Evolutionary conservation across 2,797 vertebrate genomes (phyloP), one percentile per base, ranked within the genome.

Genomic region (Anas bahamensis): DNA sequence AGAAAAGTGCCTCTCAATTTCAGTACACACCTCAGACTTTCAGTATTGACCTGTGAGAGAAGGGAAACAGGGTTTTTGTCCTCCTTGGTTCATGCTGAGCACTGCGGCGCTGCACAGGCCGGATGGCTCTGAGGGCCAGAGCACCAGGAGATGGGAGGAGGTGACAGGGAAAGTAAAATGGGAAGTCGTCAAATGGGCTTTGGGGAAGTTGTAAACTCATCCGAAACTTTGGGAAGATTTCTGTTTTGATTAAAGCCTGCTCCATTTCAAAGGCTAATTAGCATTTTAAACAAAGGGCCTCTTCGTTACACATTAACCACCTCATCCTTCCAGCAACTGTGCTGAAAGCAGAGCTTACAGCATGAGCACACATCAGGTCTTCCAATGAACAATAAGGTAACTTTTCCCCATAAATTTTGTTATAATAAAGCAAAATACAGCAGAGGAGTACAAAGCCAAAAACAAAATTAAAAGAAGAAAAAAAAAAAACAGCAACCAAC

Each of bases 1-100:
- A 48, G 92, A 83, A 72, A 85, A 95, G 39, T 16, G 46, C 46
- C 73, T 72, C 81, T 74, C 66, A 33, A 78, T 66, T 93, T 89
- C 79, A 91, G 35, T 11, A 53, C 69, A 68, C 69, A 83, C 88
- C 93, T 93, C 81, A 69, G 83, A 41, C 31, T 77, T 41, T 44
- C 48, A 77, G 50, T 8, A n/a, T 71, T 73, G 52, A 37, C 56
- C 76, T 39, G 24, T 11, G 50, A 50, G 70, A 76, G 39, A 86
- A 89, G 74, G 16, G 18, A 44, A 10, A 75, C 3, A 6, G 22
- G 18, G 3, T 0, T 4, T 71, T 37, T 37, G 31, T 78, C 26
- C 31, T 17, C 39, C 14, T 4, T 3, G 44, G 31, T 56, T 88
- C 80, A 59, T 89, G 76, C 70, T 61, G 26, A 80, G 69, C 18